Percentiles rank a stretch among this genome's conserved stretches.
Conservation (phyloP, 2,797 vertebrate species). For the Mus minutoides region DNA sequence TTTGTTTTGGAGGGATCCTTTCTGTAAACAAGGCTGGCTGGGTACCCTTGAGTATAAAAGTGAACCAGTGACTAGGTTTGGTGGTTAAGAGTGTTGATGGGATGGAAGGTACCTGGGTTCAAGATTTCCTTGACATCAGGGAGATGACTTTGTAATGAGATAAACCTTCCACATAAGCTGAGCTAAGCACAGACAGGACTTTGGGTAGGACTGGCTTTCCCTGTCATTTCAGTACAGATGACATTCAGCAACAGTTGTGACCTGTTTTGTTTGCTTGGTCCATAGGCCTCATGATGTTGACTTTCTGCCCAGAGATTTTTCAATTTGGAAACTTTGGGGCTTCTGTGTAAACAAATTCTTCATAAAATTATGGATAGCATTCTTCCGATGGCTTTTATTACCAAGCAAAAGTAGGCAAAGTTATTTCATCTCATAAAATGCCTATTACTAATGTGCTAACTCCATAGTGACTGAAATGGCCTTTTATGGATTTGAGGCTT, state of each 20-base stretch:
- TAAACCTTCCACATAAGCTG: background rate
- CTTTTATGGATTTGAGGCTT: constrained; percentile 8
- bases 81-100: background rate
- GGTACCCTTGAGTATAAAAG: background rate
- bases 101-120: background rate
- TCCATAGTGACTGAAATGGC: background rate
- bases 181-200: background rate
- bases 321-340: background rate
- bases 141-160: background rate
- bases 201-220: too few relatives aligned
- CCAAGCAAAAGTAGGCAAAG: background rate
- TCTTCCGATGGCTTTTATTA: constrained; percentile 21
- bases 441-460: background rate
- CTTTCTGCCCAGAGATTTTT: background rate
- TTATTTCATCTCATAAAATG: constrained; percentile 35
- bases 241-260: background rate
- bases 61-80: background rate
- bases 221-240: background rate
- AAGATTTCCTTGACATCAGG: background rate
- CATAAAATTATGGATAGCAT: background rate
- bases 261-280: too few relatives aligned
- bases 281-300: background rate
- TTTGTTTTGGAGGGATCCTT: background rate
- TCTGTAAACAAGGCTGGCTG: background rate
- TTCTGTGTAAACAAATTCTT: constrained; percentile 19